Evolutionary conservation across 2,888 invertebrate species (phyloP), one percentile per base, ranked within the genome.

Genomic region (Prosopocoilus inquinatus): DNA sequence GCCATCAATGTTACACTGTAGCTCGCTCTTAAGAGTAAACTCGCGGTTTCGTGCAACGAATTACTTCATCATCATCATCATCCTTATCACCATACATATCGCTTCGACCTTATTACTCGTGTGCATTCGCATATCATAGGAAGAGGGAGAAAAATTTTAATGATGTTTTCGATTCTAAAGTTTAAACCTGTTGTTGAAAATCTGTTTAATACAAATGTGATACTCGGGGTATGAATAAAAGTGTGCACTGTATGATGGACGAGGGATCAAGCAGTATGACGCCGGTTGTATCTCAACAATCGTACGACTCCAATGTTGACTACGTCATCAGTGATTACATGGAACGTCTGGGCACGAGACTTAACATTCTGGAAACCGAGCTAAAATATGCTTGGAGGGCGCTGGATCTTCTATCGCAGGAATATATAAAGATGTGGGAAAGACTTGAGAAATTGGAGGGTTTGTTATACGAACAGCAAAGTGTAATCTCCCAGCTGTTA

Each of bases 361-460:
- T 95, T 58, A 91, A 89, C 70, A 88, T 94, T 67, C 83, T 95
- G 9, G 94, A 95, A 77, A 91, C 92, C 2, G 94, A 95, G 77
- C 81, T 95, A 46, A 90, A 93, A 71, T 94, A 93, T 72, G 94
- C 95, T 12, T 95, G 94, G 94, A 84, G 94, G 62, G 94, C 94
- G 2, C 81, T 95, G 53, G 94, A 95, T 73, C 81, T 95, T 50
- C 84, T 95, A 33, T 93, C 93, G 36, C 91, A 91, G 70, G 95
- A 95, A 74, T 95, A 94, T 70, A 90, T 94, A 50, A 90, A 92
- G 74, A 95, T 95, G 90, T 95, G 94, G 94, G 91, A 91, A 70
- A 82, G 94, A 43, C 79, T 95, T 57, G 94, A 95, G 71, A 91
- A 94, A 75, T 79, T 95, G 28, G 94, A 95, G 74, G 85, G 90